These are phyloP conservation scores for Zaprionus capensis DNA, from an alignment of 1,140 invertebrate species.

Conservation along the genomic window DNA sequence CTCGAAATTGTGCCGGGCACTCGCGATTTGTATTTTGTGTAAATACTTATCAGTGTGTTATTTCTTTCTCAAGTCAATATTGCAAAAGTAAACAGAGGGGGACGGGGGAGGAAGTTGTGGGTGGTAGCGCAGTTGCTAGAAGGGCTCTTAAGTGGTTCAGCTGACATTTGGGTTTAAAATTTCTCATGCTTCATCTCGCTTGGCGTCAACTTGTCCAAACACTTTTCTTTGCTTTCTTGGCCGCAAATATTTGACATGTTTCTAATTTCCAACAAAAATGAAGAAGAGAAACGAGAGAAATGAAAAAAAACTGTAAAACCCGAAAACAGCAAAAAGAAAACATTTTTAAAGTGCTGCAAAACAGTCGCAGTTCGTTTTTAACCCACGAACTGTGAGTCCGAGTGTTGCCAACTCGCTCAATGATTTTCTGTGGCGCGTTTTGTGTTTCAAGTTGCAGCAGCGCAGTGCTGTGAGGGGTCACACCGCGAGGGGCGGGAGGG, in stretches of 20 bases:
- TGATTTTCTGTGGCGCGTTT: conserved; percentile 62
- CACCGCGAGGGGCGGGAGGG: background rate
- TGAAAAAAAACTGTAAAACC: conserved; percentile 39
- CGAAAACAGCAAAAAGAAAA: conserved; percentile 33
- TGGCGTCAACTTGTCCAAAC: conserved; percentile 75
- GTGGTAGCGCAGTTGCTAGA: background rate
- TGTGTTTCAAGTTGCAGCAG: conserved; percentile 49
- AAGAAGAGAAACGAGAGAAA: background rate
- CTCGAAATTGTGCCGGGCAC: conserved; percentile 1
- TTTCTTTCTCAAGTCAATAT: conserved; percentile 76
- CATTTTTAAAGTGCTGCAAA: conserved; percentile 47
- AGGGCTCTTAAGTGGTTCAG: conserved; percentile 67
- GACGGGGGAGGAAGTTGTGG: background rate
- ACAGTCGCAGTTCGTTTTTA: conserved; percentile 33
- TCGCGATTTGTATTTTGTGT: conserved; percentile 75
- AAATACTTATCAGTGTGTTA: conserved; percentile 60
- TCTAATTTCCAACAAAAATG: conserved; percentile 58
- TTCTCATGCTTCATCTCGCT: conserved; percentile 58
- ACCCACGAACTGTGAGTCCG: conserved; percentile 35
- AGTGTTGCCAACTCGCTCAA: conserved; percentile 78
- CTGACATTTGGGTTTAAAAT: conserved; percentile 77
- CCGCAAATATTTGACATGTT: conserved; percentile 80
- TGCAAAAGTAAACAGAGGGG: conserved; percentile 62
- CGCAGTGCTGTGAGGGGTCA: background rate
- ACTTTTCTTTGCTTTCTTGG: conserved; percentile 59